Evolutionary conservation across 2,888 invertebrate genomes (phyloP).

Genomic region (Syrista parreyssii): DNA sequence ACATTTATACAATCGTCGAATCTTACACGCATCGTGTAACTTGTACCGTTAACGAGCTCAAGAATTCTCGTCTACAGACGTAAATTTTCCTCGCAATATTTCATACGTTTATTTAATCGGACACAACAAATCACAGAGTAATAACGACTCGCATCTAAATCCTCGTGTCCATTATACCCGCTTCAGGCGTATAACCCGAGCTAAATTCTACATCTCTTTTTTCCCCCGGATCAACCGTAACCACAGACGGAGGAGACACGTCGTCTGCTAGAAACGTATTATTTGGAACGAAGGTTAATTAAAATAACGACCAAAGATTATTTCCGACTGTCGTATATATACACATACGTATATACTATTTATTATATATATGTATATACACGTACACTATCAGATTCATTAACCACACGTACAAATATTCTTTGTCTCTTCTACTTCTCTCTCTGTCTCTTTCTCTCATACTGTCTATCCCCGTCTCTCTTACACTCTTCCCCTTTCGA

Average conservation of each 20-base stretch:
- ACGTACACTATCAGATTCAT: constrained; percentile 19
- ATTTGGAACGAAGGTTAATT: background rate
- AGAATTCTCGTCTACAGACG: background rate
- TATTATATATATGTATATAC: constrained; percentile 33
- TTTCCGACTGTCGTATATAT: constrained; percentile 28
- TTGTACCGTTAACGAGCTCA: background rate
- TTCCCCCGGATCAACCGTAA: background rate
- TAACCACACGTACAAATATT: constrained; percentile 17
- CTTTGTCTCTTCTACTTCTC: background rate
- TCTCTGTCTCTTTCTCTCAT: background rate
- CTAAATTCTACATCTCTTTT: too few relatives aligned
- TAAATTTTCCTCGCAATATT: background rate
- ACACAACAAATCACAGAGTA: background rate
- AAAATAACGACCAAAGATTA: background rate
- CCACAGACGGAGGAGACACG: background rate
- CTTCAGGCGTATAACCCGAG: background rate
- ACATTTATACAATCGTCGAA: background rate
- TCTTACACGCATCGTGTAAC: background rate
- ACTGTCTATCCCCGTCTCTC: constrained; percentile 13
- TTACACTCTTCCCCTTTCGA: constrained; percentile 4
- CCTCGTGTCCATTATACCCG: background rate
- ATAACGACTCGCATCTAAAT: background rate
- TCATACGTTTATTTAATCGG: background rate
- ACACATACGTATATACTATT: constrained; percentile 25
- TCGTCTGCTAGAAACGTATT: background rate